Evolutionary conservation across 1,140 invertebrate genomes (phyloP).

Genomic region (Hylaeus anthracinus): DNA sequence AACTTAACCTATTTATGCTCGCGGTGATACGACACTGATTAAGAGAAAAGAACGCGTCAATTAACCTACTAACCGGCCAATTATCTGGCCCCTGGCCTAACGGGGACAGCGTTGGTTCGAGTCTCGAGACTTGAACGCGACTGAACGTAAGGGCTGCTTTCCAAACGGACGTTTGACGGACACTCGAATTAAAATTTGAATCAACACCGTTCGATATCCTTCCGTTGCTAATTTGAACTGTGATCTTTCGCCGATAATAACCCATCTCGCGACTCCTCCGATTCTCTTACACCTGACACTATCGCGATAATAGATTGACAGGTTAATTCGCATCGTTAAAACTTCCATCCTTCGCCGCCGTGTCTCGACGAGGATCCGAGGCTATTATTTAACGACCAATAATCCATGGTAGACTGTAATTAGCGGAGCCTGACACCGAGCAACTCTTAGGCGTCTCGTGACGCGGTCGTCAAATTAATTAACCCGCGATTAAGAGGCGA

Average conservation of each 20-base stretch:
- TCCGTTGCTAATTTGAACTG: too few species aligned
- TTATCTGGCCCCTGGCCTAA: conserved; percentile 25
- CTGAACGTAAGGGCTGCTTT: background rate
- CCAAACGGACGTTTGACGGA: background rate
- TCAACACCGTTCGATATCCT: too few species aligned
- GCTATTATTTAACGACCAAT: conserved; percentile 28
- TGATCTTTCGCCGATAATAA: too few species aligned
- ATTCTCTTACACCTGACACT: background rate
- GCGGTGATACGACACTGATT: conserved; percentile 6
- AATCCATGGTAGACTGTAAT: conserved; percentile 42
- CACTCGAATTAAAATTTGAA: background rate
- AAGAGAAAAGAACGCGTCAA: conserved; percentile 32
- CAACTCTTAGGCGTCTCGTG: conserved; percentile 11
- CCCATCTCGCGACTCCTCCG: too few species aligned
- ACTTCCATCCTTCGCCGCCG: background rate
- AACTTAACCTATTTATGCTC: conserved; percentile 31
- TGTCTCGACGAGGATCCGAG: background rate
- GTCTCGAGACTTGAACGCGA: background rate
- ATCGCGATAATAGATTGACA: background rate
- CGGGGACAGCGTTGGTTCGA: conserved; percentile 1
- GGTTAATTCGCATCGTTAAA: background rate
- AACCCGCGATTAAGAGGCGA: conserved; percentile 9
- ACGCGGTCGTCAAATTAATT: conserved; percentile 48
- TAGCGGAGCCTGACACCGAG: conserved; percentile 32
- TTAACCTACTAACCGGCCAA: conserved; percentile 40